Conservation (phyloP, 2,113 vertebrate species). For the Centropus unirufus region DNA sequence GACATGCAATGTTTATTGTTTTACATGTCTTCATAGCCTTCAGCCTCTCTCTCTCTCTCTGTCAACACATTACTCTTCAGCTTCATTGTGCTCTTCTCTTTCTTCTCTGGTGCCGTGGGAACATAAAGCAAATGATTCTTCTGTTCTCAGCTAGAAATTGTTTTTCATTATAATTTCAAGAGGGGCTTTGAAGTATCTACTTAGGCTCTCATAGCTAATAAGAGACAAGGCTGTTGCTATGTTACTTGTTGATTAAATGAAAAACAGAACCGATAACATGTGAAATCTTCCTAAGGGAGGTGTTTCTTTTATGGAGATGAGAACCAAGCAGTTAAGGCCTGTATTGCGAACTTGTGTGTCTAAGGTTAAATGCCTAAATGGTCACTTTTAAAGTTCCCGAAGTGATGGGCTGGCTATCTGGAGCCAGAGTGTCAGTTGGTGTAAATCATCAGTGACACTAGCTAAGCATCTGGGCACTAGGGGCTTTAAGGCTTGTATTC, state of each 20-base stretch:
- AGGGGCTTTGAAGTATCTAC: constrained; percentile 65
- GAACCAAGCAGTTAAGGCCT: constrained; percentile 24
- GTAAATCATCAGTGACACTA: neutral
- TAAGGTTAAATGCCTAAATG: constrained; percentile 43
- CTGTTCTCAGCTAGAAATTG: constrained; percentile 59
- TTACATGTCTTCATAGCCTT: constrained; percentile 51
- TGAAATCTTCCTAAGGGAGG: constrained; percentile 41
- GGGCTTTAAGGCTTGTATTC: neutral
- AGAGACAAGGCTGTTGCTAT: constrained; percentile 53
- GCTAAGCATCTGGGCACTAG: neutral
- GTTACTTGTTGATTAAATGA: constrained; percentile 71
- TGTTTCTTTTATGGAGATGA: constrained; percentile 38
- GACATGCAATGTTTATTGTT: constrained; percentile 46
- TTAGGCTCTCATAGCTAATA: constrained; percentile 54
- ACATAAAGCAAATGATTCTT: constrained; percentile 44
- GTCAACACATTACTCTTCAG: constrained; percentile 50
- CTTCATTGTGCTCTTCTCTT: constrained; percentile 31
- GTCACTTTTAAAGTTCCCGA: constrained; percentile 17
- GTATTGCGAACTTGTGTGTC: neutral
- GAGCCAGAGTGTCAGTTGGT: neutral
- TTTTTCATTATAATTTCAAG: constrained; percentile 72
- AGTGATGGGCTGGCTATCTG: neutral
- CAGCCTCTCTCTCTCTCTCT: constrained; percentile 22
- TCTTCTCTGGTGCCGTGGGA: constrained; percentile 57
- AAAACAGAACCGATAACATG: constrained; percentile 65